These are phyloP conservation scores for Leptinotarsa lineolata DNA, from an alignment of 1,140 invertebrate genomes.

Conservation along the genomic window DNA sequence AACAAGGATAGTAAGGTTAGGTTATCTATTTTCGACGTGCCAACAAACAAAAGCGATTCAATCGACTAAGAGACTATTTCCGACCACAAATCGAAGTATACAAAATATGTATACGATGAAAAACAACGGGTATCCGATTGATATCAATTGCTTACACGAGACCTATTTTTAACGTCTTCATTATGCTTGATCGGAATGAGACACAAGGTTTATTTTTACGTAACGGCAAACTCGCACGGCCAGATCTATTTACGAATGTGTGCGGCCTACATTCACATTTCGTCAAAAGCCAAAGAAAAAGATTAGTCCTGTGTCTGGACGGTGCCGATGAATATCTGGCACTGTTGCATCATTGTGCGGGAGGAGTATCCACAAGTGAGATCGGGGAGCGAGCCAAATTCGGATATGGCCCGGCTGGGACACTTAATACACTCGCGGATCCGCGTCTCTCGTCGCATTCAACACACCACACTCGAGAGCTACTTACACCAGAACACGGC, in stretches of 20 bases:
- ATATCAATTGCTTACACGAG: neutral
- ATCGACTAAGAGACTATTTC: neutral
- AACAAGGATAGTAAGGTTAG: neutral
- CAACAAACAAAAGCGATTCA: neutral
- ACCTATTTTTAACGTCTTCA: slow-evolving; percentile 34
- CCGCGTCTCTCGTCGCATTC: slow-evolving; percentile 17
- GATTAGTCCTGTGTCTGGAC: neutral
- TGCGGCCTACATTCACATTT: slow-evolving; percentile 7
- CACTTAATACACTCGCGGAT: slow-evolving; percentile 44
- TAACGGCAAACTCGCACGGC: neutral
- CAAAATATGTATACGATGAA: neutral
- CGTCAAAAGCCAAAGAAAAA: neutral
- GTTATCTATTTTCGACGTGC: neutral
- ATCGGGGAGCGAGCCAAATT: slow-evolving; percentile 48
- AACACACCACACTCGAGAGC: slow-evolving; percentile 8
- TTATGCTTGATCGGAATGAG: slow-evolving; percentile 36
- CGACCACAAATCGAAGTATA: neutral
- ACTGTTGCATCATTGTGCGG: slow-evolving; percentile 28
- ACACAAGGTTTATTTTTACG: slow-evolving; percentile 28
- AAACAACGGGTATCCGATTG: neutral
- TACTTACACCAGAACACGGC: slow-evolving; percentile 96
- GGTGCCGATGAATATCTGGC: neutral
- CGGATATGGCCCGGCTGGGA: slow-evolving; percentile 46
- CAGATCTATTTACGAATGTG: slow-evolving; percentile 15
- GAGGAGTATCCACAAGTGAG: slow-evolving; percentile 18